Evolutionary conservation across 2,113 vertebrate species (phyloP), one percentile per base, ranked within the genome.

Genomic region (Rhegmatorhina hoffmannsi): DNA sequence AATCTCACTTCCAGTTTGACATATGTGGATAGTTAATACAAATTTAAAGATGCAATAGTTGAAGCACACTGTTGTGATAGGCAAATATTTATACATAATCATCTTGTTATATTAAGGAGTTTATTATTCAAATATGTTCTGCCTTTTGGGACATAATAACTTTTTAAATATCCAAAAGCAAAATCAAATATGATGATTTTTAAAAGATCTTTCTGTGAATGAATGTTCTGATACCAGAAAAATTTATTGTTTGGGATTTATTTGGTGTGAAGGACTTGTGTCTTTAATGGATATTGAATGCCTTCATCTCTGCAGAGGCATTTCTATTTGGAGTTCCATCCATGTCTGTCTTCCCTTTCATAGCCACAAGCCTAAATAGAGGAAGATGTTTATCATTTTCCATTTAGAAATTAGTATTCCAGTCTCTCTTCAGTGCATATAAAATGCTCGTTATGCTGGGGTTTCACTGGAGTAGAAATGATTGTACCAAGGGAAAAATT

Each of bases 351-450:
- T 85, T 88, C 43, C 24, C 46, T 83, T 64, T 84, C 44, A 74
- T 84, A 95, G 47, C 72, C 72, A 80, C 50, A 80, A 77, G 55
- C 55, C 72, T 90, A 90, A 94, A 88, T 86, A 88, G 92, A 90
- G 85, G 72, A 88, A 92, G 72, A 88, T 83, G 79, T 93, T 95
- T 93, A 88, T 94, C 43, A 86, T 81, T 92, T 94, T 91, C 50
- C 76, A 90, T 74, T 94, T 92, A 83, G 50, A 80, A 95, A 91
- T 96, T 94, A 96, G 83, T 94, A 95, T 95, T 95, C 94, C 33
- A 36, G 43, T 95, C 72, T 75, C 68, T 91, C 52, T 74, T 73
- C 85, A 93, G 47, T 74, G 87, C 68, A 87, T 91, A 74, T 83
- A 90, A 94, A 94, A 80, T 79, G 58, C 84, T 94, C 0, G 24